Conservation (phyloP, 2,113 vertebrate genomes). For the Candoia aspera region DNA sequence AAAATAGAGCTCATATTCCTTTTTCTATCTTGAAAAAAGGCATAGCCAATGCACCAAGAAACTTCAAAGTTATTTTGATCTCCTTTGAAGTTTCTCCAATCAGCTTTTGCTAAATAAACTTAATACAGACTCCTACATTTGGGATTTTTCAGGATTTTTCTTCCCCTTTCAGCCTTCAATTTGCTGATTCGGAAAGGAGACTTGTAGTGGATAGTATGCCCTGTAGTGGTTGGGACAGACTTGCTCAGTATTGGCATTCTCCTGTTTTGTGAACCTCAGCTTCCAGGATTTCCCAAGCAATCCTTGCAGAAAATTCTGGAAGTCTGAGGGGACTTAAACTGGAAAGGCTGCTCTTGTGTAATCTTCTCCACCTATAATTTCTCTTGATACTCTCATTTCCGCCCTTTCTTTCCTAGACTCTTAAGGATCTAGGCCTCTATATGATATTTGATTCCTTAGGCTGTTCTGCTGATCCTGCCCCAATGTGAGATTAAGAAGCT, state of each 20-base stretch:
- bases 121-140: conserved; percentile 6
- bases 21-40: not conserved
- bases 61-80: conserved; percentile 33
- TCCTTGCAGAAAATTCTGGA: not conserved
- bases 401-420: not conserved
- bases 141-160: not conserved
- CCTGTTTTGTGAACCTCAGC: not conserved
- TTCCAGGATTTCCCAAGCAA: not conserved
- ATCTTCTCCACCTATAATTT: not conserved
- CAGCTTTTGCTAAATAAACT: conserved; percentile 23
- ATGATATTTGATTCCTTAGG: not conserved
- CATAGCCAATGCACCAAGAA: not conserved
- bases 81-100: conserved; percentile 24
- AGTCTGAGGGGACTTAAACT: not conserved
- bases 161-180: not conserved
- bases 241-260: not conserved
- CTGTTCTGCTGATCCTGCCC: not conserved
- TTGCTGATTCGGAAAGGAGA: conserved; percentile 3
- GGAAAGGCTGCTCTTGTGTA: not conserved
- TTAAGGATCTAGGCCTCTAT: not conserved
- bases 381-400: not conserved
- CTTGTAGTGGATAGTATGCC: not conserved
- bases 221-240: not conserved
- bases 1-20: conserved; percentile 13
- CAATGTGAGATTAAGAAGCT: not conserved